Percentiles rank a stretch among this genome's conserved stretches.
Evolutionary conservation across 1,140 invertebrate genomes (phyloP).

Genomic region (Phthorimaea operculella): DNA sequence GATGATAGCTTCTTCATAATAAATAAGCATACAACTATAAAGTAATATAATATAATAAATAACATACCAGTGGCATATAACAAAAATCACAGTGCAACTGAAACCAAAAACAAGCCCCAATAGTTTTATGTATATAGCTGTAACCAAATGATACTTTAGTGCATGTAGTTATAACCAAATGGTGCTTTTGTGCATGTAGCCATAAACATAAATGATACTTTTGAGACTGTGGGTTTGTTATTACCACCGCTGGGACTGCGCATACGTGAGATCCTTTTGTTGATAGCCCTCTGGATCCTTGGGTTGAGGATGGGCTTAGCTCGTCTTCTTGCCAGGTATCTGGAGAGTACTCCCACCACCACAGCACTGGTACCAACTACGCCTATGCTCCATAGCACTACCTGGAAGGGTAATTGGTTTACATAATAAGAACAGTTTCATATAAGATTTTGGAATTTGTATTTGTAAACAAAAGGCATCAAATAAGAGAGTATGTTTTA

Average conservation of each 20-base stretch:
- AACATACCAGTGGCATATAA: neutral
- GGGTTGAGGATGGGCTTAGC: conserved; percentile 64
- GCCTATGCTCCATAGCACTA: conserved; percentile 63
- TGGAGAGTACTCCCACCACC: conserved; percentile 71
- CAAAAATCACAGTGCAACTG: neutral
- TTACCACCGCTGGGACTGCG: conserved; percentile 73
- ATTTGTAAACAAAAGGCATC: too few species aligned
- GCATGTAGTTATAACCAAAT: too few species aligned
- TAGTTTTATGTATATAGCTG: neutral
- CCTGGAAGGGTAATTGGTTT: conserved; percentile 30
- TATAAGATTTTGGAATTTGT: too few species aligned
- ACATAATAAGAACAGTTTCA: neutral
- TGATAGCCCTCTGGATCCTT: conserved; percentile 64
- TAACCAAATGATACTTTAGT: too few species aligned
- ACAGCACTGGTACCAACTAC: conserved; percentile 69
- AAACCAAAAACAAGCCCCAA: neutral
- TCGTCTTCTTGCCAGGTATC: conserved; percentile 70
- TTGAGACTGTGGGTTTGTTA: neutral
- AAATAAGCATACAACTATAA: too few species aligned
- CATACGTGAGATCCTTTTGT: conserved; percentile 69
- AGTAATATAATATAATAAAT: too few species aligned
- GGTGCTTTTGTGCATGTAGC: too few species aligned
- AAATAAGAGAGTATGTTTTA: too few species aligned
- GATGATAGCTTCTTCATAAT: too few species aligned
- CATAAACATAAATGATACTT: neutral